These are phyloP conservation scores for Diarsia dahlii DNA, from an alignment of 2,888 invertebrate genomes.

Conservation along the genomic window DNA sequence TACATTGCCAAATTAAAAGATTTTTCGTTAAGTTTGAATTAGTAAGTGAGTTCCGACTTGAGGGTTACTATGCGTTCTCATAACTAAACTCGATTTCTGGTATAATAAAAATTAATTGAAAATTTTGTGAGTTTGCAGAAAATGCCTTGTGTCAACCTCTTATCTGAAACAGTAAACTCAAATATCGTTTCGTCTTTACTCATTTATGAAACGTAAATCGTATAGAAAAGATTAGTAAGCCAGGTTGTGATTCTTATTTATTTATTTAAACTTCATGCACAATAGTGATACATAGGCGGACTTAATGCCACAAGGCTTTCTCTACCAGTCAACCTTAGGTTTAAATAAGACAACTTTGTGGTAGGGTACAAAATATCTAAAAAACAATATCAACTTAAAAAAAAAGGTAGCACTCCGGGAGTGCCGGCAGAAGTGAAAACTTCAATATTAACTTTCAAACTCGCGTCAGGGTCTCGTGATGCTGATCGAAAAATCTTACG, in stretches of 20 bases:
- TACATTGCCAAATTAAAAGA: conserved; percentile 80
- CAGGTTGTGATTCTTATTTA: neutral
- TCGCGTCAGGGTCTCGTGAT: too few relatives aligned
- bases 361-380: too few relatives aligned
- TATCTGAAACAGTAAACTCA: neutral
- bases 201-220: neutral
- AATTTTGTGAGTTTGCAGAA: conserved; percentile 20
- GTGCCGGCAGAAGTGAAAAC: too few relatives aligned
- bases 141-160: neutral
- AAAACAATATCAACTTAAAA: too few relatives aligned
- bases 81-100: neutral
- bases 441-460: too few relatives aligned
- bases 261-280: too few relatives aligned
- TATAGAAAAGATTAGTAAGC: neutral
- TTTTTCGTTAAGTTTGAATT: conserved; percentile 79
- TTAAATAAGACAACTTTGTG: too few relatives aligned
- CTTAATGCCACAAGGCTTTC: too few relatives aligned
- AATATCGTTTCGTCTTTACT: neutral
- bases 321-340: too few relatives aligned
- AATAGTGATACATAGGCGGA: too few relatives aligned
- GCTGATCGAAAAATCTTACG: too few relatives aligned
- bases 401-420: too few relatives aligned
- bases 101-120: conserved; percentile 20
- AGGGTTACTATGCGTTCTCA: conserved; percentile 31
- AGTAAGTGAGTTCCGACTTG: conserved; percentile 64